Evolutionary conservation across 2,888 invertebrate species (phyloP), one percentile per base, ranked within the genome.

Genomic region (Mythimna ferrago): DNA sequence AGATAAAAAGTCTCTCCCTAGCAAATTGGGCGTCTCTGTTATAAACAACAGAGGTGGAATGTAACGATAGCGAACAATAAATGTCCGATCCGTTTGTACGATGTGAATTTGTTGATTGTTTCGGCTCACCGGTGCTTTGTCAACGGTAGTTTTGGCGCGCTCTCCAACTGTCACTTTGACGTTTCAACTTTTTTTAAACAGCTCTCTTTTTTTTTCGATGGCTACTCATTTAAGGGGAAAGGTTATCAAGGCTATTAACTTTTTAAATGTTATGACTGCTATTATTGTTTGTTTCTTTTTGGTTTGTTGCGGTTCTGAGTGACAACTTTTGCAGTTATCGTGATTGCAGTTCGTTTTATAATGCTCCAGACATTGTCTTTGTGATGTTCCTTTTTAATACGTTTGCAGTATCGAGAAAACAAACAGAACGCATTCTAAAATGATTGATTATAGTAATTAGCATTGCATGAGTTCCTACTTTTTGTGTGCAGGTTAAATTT

Each of bases 1-100:
- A 89, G 94, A 94, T 94, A 95, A 94, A 95, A 95, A 94, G 93
- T 93, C 69, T 78, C 79, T 93, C 93, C 89, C 90, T 93, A 95
- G 95, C 95, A 96, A 96, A 95, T 96, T 96, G 95, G 94, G 92
- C 93, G 94, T 94, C 94, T 95, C 94, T 95, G 95, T 96, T 95
- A 92, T 93, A 93, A 96, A 95, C 95, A 96, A 95, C 92, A 91
- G 95, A 95, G 93, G 94, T 95, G 96, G 95, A 96, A 96, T 92
- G 92, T 91, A 87, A 91, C 93, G 96, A 96, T 96, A 96, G 92
- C 92, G 92, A 89, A 95, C 95, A 96, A 96, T 96, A 95, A 95
- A 94, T 93, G 95, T 95, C 95, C 93, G 94, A 95, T 93, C 89
- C 92, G 92, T 93, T 92, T 93, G 93, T 92, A 87, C 89, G 92